Evolutionary conservation across 1,140 invertebrate species (phyloP), one percentile per base, ranked within the genome.

Genomic region (Ceratosolen fusciceps): DNA sequence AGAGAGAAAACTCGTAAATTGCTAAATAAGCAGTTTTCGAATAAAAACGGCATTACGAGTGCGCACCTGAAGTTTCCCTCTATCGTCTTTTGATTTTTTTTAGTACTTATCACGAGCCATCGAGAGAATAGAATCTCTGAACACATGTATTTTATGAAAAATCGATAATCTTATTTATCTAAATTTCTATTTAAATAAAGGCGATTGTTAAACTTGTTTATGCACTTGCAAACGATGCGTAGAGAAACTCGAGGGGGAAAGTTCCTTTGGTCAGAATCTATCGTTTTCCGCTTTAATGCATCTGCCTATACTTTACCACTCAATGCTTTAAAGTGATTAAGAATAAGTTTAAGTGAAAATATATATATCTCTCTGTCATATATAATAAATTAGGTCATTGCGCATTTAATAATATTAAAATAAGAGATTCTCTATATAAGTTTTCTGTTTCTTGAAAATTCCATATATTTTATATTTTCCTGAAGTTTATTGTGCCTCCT

Each of bases 151-250:
- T 43, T 12, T 43, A 24, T 75, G 37, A 62, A 47, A 67, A 75
- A 47, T 54, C 47, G 21, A 8, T 21, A 37, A 67, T 75, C 29
- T 52, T n/a, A 62, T 75, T 75, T 52, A 31, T 37, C 43, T 52
- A 8, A 52, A 75, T 67, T 52, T 49, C 26, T 67, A 24, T 43
- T 34, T 75, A 67, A 77, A 77, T 65, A 77, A 34, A 54, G 31
- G 26, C 68, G 47, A 68, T 37, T 37, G 31, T 68, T 12, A 62
- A 29, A 29, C 0, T 31, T 31, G 47, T 16, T 31, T n/a, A 16
- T 8, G 26, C 39, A 26, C 77, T 56, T 73, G 37, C 73, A 77
- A 31, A 47, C 74, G 74, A 71, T 77, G 68, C 79, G 77, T 80
- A 77, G 73, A 56, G 56, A 43, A 39, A 16, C 62, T 12, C 47